Conservation (phyloP, 2,888 invertebrate genomes). For the Corbicula japonica region DNA sequence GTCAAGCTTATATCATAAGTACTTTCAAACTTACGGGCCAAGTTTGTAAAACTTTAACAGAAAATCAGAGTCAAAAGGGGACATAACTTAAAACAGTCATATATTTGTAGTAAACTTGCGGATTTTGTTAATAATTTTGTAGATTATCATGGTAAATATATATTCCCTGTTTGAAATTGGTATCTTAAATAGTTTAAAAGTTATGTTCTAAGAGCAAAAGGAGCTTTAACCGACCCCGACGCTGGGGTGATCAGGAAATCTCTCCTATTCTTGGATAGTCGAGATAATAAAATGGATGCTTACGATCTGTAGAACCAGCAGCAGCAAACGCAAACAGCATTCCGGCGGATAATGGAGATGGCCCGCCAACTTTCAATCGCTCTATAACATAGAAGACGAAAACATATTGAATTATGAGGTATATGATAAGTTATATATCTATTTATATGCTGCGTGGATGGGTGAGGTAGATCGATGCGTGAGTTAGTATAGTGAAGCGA, state of each 20-base stretch:
- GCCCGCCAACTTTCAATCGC: constrained; percentile 16
- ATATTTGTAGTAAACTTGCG: no score
- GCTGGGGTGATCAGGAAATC: no score
- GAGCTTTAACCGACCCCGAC: neutral
- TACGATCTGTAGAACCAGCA: neutral
- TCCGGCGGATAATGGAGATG: constrained; percentile 28
- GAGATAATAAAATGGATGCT: neutral
- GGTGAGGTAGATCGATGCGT: neutral
- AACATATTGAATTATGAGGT: neutral
- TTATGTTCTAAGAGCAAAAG: neutral
- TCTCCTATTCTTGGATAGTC: neutral
- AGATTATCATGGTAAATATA: neutral
- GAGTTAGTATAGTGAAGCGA: neutral
- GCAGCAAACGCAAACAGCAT: constrained; percentile 19
- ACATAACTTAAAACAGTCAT: no score
- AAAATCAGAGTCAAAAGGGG: no score
- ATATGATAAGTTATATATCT: neutral
- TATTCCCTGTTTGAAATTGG: neutral
- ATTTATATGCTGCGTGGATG: neutral
- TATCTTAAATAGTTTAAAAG: neutral
- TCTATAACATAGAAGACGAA: neutral
- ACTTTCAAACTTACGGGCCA: no score
- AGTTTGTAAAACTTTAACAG: no score
- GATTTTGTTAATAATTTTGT: neutral
- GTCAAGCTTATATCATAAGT: no score